Evolutionary conservation across 2,797 vertebrate species (phyloP).

Genomic region (Hapalemur alaotrensis): DNA sequence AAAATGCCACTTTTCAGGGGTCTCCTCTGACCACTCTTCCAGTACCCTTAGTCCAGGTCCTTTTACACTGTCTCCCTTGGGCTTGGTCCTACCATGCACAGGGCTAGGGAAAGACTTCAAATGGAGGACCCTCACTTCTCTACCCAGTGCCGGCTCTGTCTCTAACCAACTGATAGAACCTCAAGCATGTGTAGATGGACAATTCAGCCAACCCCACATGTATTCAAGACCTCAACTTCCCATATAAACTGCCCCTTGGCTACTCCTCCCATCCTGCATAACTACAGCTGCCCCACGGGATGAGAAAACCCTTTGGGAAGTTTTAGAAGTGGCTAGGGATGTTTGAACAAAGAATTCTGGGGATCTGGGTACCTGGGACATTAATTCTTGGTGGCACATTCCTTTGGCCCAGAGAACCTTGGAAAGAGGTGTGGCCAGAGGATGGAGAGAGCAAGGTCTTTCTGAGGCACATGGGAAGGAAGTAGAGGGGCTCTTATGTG

Average conservation of each 20-base stretch:
- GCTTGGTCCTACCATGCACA: not conserved
- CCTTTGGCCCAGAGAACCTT: not conserved
- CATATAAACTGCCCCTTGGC: not conserved
- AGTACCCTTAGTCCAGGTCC: not conserved
- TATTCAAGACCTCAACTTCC: not conserved
- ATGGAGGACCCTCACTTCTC: not conserved
- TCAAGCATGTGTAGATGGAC: not conserved
- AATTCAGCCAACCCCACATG: not conserved
- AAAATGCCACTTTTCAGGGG: not conserved
- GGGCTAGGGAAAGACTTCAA: not conserved
- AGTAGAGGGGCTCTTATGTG: too few species aligned
- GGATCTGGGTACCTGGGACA: not conserved
- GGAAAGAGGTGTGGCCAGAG: not conserved
- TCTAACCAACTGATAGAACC: not conserved
- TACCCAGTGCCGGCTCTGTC: not conserved
- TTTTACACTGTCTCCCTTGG: not conserved
- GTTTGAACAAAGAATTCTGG: not conserved
- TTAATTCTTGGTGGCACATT: not conserved
- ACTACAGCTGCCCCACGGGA: not conserved
- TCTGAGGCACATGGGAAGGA: not conserved
- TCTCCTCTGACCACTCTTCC: not conserved
- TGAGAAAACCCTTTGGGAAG: not conserved
- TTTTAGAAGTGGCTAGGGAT: not conserved
- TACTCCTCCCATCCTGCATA: not conserved
- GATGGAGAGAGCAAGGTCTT: not conserved